Conservation (phyloP, 2,888 invertebrate genomes). For the Epinotia nisella region DNA sequence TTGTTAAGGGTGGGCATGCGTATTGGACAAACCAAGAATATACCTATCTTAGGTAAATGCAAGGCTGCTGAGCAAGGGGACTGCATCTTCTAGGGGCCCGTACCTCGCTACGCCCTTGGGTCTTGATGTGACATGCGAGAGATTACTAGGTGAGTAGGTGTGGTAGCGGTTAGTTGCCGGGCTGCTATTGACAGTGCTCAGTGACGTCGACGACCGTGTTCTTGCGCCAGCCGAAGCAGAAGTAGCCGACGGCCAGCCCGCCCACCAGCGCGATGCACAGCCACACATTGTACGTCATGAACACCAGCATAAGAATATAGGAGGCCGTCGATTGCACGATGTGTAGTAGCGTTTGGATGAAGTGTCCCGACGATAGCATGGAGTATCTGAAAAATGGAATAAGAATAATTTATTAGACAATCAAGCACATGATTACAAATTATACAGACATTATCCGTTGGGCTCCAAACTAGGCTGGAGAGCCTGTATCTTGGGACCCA, state of each 20-base stretch:
- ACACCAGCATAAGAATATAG: slow-evolving; percentile 97
- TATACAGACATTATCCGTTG: no score
- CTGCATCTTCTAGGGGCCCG: no score
- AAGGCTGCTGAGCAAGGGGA: no score
- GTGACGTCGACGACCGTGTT: slow-evolving; percentile 95
- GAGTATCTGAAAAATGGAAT: slow-evolving; percentile 89
- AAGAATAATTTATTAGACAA: no score
- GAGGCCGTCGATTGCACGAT: slow-evolving; percentile 94
- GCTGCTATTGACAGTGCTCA: slow-evolving; percentile 94
- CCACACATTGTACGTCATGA: slow-evolving; percentile 99
- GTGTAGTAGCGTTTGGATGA: slow-evolving; percentile 93
- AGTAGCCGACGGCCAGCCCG: slow-evolving; percentile 96
- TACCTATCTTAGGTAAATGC: no score
- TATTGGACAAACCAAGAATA: no score
- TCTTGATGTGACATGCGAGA: not conserved
- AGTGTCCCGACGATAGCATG: slow-evolving; percentile 92
- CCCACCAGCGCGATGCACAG: slow-evolving; percentile 94
- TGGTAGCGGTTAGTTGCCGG: not conserved
- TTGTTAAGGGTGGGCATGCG: no score
- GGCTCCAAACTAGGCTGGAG: no score
- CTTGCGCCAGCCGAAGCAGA: slow-evolving; percentile 97
- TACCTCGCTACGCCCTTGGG: no score
- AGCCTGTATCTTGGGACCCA: no score
- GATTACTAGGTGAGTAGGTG: not conserved
- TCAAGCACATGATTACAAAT: no score